A percentile compares a stretch with the other conserved stretches of the same genome.
Evolutionary conservation across 2,888 invertebrate species (phyloP).

Genomic region (Ceraclea dissimilis): DNA sequence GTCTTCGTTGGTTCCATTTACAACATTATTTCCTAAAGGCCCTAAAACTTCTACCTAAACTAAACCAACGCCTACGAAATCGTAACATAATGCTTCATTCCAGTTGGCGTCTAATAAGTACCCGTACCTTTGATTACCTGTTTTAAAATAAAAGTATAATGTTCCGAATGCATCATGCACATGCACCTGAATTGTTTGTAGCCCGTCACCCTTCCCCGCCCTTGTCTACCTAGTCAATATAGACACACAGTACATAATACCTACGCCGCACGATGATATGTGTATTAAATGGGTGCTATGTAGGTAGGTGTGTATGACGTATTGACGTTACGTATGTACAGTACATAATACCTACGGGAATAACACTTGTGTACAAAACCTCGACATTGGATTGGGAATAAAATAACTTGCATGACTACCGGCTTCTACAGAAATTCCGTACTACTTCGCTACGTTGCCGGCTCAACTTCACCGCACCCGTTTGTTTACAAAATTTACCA

Average conservation of each 20-base stretch:
- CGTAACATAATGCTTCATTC: too few relatives aligned
- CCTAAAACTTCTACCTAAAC: too few relatives aligned
- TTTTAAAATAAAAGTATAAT: not conserved
- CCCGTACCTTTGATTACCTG: not conserved
- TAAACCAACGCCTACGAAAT: too few relatives aligned
- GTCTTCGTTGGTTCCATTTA: too few relatives aligned
- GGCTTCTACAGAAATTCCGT: constrained; percentile 15
- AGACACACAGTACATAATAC: not conserved
- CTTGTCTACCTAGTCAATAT: not conserved
- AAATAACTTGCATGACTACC: constrained; percentile 7
- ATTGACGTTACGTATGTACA: too few relatives aligned
- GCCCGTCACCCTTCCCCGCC: not conserved
- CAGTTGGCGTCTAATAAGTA: not conserved
- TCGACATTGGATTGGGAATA: constrained; percentile 1
- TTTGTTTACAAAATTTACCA: constrained; percentile 10
- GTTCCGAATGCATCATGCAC: not conserved
- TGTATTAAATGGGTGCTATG: too few relatives aligned
- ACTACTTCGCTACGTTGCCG: constrained; percentile 27
- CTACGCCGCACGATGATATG: too few relatives aligned
- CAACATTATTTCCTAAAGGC: too few relatives aligned
- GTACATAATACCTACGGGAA: not conserved
- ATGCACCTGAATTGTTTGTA: not conserved
- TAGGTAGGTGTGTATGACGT: too few relatives aligned
- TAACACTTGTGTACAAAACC: not conserved
- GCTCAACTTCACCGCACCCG: constrained; percentile 21